Percentiles rank a stretch among this genome's conserved stretches.
phyloP scores from a whole-genome alignment of 35 echinoderm and acorn worm genomes.

The Ophioderma brevispina region DNA sequence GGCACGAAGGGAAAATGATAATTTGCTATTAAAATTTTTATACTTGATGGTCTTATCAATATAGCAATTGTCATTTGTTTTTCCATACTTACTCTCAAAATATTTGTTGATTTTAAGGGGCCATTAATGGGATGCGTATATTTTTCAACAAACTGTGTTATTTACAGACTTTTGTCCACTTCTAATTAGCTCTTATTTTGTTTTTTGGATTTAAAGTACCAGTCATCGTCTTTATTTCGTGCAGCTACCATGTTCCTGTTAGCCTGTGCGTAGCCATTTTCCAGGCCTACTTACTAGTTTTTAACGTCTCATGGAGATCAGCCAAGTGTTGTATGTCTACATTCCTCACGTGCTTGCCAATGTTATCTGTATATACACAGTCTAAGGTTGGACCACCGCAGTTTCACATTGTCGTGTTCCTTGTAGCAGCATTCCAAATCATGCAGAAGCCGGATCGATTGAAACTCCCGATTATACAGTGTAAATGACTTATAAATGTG shows the following conservation, averaged over 20 bases:
- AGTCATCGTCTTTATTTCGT: neutral
- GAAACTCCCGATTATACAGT: conserved; percentile 63
- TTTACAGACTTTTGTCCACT: too few species aligned
- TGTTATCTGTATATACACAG: conserved; percentile 31
- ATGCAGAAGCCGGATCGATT: neutral
- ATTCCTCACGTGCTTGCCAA: neutral
- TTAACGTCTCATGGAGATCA: conserved; percentile 7
- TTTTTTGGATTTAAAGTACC: conserved; percentile 18
- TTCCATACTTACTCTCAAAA: too few species aligned
- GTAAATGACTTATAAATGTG: too few species aligned
- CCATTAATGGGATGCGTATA: too few species aligned
- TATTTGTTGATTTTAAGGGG: too few species aligned
- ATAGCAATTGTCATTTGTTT: too few species aligned
- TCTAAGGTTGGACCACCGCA: conserved; percentile 30
- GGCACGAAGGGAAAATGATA: too few species aligned
- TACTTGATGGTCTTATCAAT: too few species aligned
- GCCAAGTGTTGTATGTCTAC: neutral
- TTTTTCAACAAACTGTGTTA: too few species aligned
- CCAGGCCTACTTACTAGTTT: conserved; percentile 30
- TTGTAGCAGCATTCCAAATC: conserved; percentile 26
- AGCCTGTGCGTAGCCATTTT: neutral
- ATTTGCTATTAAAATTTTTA: too few species aligned
- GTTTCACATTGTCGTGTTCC: conserved; percentile 17
- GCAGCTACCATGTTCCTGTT: conserved; percentile 1
- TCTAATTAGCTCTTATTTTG: neutral